Evolutionary conservation across 2,113 vertebrate genomes (phyloP).

Genomic region (Chamaetylas fuelleborni): DNA sequence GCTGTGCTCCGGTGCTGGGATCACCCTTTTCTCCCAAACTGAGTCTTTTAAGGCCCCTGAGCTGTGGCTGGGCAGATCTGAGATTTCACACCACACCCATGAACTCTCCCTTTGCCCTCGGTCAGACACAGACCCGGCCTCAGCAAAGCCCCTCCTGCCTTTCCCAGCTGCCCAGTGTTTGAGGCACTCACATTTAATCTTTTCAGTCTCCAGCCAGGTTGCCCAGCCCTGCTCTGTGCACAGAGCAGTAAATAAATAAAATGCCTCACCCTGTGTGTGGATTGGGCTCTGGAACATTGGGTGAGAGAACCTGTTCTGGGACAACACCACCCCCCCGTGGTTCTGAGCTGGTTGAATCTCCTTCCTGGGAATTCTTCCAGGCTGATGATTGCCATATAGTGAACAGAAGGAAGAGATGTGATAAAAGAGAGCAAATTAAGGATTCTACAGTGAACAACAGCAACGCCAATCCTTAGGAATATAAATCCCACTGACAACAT

Average conservation of each 20-base stretch:
- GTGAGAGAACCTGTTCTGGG: neutral
- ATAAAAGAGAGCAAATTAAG: neutral
- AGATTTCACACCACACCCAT: neutral
- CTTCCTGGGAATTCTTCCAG: neutral
- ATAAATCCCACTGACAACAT: neutral
- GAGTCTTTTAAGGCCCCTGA: neutral
- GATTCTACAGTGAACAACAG: neutral
- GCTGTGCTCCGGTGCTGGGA: neutral
- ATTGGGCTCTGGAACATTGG: neutral
- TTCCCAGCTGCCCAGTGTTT: neutral
- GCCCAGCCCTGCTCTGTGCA: neutral
- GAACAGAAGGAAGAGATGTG: neutral
- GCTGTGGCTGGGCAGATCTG: neutral
- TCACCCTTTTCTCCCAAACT: neutral
- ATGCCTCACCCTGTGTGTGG: neutral
- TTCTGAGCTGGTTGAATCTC: neutral
- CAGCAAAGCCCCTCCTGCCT: neutral
- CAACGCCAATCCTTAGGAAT: neutral
- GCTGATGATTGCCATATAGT: too few relatives aligned
- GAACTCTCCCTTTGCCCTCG: neutral
- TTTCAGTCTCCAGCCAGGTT: neutral
- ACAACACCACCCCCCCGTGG: neutral
- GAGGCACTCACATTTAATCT: neutral
- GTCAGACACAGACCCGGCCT: neutral
- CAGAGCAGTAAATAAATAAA: neutral